Conservation (phyloP, 2,888 invertebrate genomes). For the Meandrusa payeni region DNA sequence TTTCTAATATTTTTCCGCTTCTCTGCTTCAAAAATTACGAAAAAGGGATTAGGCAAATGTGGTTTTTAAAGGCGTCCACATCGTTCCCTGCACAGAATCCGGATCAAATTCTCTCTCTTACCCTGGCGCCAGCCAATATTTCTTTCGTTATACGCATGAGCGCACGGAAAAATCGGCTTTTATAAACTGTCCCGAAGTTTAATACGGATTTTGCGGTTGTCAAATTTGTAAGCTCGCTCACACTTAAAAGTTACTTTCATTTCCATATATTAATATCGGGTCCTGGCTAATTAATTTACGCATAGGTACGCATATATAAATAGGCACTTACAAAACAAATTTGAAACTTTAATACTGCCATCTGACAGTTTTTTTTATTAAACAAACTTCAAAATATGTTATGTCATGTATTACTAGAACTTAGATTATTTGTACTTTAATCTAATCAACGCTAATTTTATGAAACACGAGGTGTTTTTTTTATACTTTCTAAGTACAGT, state of each 20-base stretch:
- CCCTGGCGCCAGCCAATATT: constrained; percentile 4
- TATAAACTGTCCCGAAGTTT: constrained; percentile 14
- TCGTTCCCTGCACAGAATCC: constrained; percentile 6
- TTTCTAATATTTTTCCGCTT: constrained; percentile 4
- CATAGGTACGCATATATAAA: too few species aligned
- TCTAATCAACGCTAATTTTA: too few species aligned
- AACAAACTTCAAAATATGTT: too few species aligned
- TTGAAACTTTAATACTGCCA: too few species aligned
- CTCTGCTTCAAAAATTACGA: neutral
- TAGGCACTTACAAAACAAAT: too few species aligned
- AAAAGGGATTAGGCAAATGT: constrained; percentile 14
- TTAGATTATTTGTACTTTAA: too few species aligned
- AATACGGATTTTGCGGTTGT: constrained; percentile 6
- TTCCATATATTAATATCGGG: neutral
- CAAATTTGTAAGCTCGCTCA: neutral
- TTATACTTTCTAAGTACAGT: too few species aligned
- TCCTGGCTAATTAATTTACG: too few species aligned
- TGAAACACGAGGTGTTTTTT: too few species aligned
- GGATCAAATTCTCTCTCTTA: constrained; percentile 14
- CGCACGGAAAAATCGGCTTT: constrained; percentile 11
- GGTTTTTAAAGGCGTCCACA: constrained; percentile 8
- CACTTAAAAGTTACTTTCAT: too few species aligned
- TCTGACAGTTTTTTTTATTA: too few species aligned
- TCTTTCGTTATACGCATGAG: constrained; percentile 11
- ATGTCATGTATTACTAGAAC: too few species aligned